These are phyloP conservation scores for Himalopsyche phryganea DNA, from an alignment of 1,140 invertebrate genomes.

Conservation along the genomic window DNA sequence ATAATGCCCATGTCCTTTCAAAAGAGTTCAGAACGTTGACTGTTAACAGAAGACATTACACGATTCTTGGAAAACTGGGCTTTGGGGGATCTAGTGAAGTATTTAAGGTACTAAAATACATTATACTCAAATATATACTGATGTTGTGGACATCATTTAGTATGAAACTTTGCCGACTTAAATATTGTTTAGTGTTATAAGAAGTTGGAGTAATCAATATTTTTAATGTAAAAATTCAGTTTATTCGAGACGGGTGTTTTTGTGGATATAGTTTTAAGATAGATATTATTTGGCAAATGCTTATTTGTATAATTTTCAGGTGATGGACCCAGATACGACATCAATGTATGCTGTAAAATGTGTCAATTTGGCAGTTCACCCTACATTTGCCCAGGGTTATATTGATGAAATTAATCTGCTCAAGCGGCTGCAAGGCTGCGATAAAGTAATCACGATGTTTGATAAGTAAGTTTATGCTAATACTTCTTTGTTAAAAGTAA, in stretches of 20 bases:
- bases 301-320: conserved; percentile 33
- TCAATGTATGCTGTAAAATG: conserved; percentile 50
- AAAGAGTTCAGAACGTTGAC: conserved; percentile 45
- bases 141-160: too few species aligned
- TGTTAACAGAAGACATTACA: conserved; percentile 50
- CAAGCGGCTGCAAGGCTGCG: conserved; percentile 76
- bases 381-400: conserved; percentile 71
- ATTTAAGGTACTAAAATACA: conserved; percentile 43
- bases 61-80: conserved; percentile 48
- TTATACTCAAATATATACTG: too few species aligned
- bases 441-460: conserved; percentile 79
- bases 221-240: too few species aligned
- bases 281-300: too few species aligned
- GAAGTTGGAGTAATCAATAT: too few species aligned
- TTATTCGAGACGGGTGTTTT: too few species aligned
- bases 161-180: too few species aligned
- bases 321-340: conserved; percentile 45
- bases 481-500: too few species aligned
- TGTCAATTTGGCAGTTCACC: conserved; percentile 72
- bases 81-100: conserved; percentile 51
- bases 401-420: conserved; percentile 88
- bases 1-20: conserved; percentile 40
- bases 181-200: too few species aligned
- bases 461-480: conserved; percentile 91
- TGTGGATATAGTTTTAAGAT: too few species aligned